Evolutionary conservation across 2,888 invertebrate species (phyloP).

Genomic region (Frankliniella intonsa): DNA sequence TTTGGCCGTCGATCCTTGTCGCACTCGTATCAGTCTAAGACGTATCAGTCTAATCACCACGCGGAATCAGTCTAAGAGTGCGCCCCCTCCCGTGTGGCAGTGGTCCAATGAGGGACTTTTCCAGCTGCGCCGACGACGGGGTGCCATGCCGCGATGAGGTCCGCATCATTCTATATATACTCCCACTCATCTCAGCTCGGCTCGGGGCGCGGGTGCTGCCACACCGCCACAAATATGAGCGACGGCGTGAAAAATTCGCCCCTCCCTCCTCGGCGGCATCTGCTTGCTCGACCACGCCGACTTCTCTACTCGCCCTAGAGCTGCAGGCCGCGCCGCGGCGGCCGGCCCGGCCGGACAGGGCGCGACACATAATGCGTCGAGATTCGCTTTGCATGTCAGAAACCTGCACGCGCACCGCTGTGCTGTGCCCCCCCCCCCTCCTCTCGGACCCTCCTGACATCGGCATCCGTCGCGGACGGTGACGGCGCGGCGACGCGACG

Average conservation of each 20-base stretch:
- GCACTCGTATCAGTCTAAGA: too few relatives aligned
- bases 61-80: too few relatives aligned
- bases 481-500: too few relatives aligned
- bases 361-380: not conserved
- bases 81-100: not conserved
- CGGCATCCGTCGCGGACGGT: not conserved
- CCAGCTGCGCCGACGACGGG: not conserved
- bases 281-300: not conserved
- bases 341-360: not conserved
- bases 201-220: too few relatives aligned
- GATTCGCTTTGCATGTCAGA: conserved; percentile 16
- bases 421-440: not conserved
- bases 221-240: not conserved
- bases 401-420: not conserved
- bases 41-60: too few relatives aligned
- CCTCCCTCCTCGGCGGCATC: too few relatives aligned
- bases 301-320: not conserved
- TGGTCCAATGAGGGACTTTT: not conserved
- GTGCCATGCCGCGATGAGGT: not conserved
- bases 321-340: not conserved
- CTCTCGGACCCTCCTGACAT: not conserved
- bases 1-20: too few relatives aligned
- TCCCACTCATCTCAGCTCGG: not conserved
- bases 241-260: not conserved
- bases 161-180: conserved; percentile 5